Evolutionary conservation across 2,888 invertebrate species (phyloP), one percentile per base, ranked within the genome.

Genomic region (Drosophila leonis): DNA sequence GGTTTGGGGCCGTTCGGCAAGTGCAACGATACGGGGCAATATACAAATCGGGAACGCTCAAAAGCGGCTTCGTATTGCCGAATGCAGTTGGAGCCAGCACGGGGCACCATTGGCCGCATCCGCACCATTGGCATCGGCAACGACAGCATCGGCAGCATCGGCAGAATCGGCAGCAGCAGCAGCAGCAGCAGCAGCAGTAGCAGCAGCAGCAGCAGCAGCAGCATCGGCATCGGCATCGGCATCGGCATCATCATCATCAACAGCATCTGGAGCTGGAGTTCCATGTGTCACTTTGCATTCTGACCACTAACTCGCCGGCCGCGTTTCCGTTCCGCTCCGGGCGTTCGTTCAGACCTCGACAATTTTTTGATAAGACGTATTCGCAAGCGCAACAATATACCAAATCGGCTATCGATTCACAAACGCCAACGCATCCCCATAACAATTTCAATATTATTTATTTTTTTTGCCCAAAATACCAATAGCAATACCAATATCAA

Each of bases 291-390:
- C 90, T 90, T 86, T 90, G 84, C 90, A 91, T 92, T 91, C 83
- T 90, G 91, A 92, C 92, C 92, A 92, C 92, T 90, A 90, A 92
- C 92, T 91, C 88, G 92, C 87, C 92, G 91, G 91, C 91, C 88
- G 91, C 91, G 91, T 90, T 91, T 92, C 92, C 91, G 91, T 88
- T 86, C 59, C 75, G 82, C 63, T 75, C 64, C 82, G 75, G 63
- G 52, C 60, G 49, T 57, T 49, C 49, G 31, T 49, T 56, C 24
- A 72, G 27, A 35, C 39, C 54, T 54, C 65, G 65, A 39, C 35
- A n/a, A 54, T 24, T 42, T 29, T 29, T 39, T n/a, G 42, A 54
- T 51, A 44, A 20, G 46, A 62, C 35, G 54, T 72, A 35, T 49
- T 61, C 59, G 64, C 39, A 67, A 63, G 74, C 78, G 73, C 78